phyloP scores from a whole-genome alignment of 2,113 vertebrate genomes.

The Chloebia gouldiae region DNA sequence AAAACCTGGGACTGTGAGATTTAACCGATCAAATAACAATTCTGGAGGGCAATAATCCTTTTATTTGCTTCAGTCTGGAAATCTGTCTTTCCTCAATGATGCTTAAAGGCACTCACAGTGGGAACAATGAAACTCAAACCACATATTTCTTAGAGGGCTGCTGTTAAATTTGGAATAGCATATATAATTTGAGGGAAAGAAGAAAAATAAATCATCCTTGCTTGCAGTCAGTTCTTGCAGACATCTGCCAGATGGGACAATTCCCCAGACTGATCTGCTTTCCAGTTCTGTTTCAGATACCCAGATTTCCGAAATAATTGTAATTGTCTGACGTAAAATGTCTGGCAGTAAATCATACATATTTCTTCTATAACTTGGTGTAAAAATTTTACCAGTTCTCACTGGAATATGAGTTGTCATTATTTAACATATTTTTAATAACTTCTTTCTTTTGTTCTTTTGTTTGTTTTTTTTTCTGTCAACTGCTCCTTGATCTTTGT shows the following conservation, averaged over 20 bases:
- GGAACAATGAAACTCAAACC: background rate
- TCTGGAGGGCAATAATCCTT: background rate
- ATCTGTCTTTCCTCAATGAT: background rate
- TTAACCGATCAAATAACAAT: background rate
- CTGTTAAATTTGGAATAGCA: constrained; percentile 23
- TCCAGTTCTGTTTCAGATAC: constrained; percentile 1
- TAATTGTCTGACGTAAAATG: constrained; percentile 46
- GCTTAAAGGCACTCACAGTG: background rate
- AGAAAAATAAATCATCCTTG: background rate
- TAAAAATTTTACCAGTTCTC: background rate
- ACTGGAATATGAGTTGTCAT: background rate
- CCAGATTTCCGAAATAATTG: constrained; percentile 38
- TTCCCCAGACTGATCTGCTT: constrained; percentile 50
- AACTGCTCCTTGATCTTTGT: background rate
- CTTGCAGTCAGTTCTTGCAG: constrained; percentile 34
- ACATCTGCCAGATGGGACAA: constrained; percentile 46
- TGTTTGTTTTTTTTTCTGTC: background rate
- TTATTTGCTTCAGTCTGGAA: background rate
- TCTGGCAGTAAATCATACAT: constrained; percentile 5
- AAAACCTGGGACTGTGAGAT: background rate
- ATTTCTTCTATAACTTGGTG: background rate
- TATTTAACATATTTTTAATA: background rate
- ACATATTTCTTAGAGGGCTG: background rate
- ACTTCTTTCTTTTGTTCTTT: background rate
- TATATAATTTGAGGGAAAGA: background rate